These are phyloP conservation scores for Psophia crepitans DNA, from an alignment of 2,113 vertebrate species.

Conservation along the genomic window DNA sequence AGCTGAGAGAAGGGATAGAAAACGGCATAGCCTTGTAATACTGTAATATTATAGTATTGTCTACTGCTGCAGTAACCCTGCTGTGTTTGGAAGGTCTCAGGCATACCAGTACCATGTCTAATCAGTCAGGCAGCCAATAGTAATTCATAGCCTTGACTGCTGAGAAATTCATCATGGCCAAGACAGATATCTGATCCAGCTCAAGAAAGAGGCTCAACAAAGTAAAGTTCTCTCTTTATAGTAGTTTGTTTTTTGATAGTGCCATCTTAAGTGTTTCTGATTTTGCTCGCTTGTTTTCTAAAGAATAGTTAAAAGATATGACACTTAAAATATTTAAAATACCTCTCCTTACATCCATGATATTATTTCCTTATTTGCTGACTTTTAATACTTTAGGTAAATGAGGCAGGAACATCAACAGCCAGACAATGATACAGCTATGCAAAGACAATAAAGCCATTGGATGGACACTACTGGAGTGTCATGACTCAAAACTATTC, in stretches of 20 bases:
- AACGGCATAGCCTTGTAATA: background rate
- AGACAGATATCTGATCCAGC: background rate
- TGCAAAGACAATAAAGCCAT: background rate
- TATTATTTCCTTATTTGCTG: background rate
- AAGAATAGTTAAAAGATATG: background rate
- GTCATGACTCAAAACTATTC: background rate
- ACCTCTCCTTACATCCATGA: background rate
- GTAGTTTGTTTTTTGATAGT: background rate
- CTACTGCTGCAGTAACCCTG: slow-evolving; percentile 1
- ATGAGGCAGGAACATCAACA: background rate
- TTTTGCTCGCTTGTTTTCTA: background rate
- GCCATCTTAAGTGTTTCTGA: background rate
- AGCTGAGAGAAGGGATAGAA: background rate
- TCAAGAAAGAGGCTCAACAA: background rate
- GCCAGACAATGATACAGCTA: background rate
- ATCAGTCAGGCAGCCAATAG: background rate
- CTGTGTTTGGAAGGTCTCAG: slow-evolving; percentile 31
- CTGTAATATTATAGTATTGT: background rate
- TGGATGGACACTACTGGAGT: background rate
- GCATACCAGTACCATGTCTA: slow-evolving; percentile 18
- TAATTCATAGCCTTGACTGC: slow-evolving; percentile 3
- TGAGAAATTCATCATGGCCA: background rate
- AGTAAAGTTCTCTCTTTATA: background rate
- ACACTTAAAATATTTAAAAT: background rate
- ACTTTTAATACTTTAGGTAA: background rate